phyloP scores from a whole-genome alignment of 2,888 invertebrate genomes.

The Chymomyza amoena region DNA sequence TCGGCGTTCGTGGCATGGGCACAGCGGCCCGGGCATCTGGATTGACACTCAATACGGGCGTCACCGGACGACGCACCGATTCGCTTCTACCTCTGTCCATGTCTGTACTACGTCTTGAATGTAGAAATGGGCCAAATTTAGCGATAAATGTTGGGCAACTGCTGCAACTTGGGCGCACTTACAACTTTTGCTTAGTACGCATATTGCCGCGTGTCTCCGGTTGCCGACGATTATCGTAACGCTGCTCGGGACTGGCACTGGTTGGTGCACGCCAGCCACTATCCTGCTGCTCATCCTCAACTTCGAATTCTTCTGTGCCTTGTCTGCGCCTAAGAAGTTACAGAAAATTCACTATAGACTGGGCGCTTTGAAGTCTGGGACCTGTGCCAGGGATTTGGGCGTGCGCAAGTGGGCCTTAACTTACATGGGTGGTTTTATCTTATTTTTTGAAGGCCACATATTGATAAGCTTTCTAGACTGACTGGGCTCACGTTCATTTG shows the following conservation, averaged over 20 bases:
- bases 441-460: conserved; percentile 58
- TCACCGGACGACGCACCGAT: conserved; percentile 62
- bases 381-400: neutral
- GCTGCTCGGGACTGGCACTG: conserved; percentile 51
- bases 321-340: conserved; percentile 57
- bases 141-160: neutral
- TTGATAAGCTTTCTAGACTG: conserved; percentile 61
- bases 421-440: conserved; percentile 59
- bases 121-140: conserved; percentile 20
- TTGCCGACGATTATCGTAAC: conserved; percentile 38
- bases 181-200: conserved; percentile 64
- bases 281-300: conserved; percentile 56
- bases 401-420: conserved; percentile 23
- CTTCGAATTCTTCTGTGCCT: conserved; percentile 68
- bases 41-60: conserved; percentile 63
- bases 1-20: conserved; percentile 72
- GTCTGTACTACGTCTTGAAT: conserved; percentile 59
- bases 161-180: conserved; percentile 43
- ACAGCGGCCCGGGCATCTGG: conserved; percentile 68
- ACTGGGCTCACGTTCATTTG: conserved; percentile 70
- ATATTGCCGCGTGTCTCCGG: conserved; percentile 39
- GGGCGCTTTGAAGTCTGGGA: neutral
- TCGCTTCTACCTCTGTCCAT: conserved; percentile 63
- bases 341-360: conserved; percentile 11
- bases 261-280: conserved; percentile 53